Evolutionary conservation across 1,140 invertebrate genomes (phyloP).

Genomic region (Diabrotica undecimpunctata): DNA sequence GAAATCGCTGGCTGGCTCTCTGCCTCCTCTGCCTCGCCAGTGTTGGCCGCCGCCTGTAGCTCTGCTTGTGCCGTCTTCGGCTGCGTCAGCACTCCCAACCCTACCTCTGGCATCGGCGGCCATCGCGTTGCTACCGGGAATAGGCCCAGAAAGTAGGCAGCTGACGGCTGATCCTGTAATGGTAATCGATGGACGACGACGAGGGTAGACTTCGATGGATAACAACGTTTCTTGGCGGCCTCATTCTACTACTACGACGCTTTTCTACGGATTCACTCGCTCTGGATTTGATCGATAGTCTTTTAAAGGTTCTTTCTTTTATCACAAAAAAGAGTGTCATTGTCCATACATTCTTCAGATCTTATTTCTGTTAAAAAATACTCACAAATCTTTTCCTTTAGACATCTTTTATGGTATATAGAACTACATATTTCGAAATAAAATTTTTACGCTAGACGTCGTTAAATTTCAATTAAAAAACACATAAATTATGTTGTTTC

Average conservation of each 20-base stretch:
- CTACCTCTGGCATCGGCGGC: not conserved
- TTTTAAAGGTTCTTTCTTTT: not conserved
- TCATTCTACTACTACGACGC: not conserved
- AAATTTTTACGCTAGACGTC: too few species aligned
- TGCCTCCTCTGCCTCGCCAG: conserved; percentile 2
- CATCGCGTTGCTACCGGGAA: conserved; percentile 6
- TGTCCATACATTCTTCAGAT: too few species aligned
- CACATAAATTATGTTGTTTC: too few species aligned
- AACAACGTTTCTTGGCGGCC: not conserved
- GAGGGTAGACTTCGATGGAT: conserved; percentile 1
- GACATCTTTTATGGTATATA: too few species aligned
- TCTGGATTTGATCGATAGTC: not conserved
- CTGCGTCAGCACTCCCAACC: conserved; percentile 5
- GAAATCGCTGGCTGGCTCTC: conserved; percentile 12
- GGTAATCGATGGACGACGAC: conserved; percentile 13
- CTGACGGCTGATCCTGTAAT: not conserved
- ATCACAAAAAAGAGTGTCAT: too few species aligned
- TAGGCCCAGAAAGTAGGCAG: not conserved
- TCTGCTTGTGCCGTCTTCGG: conserved; percentile 15
- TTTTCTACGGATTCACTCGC: not conserved
- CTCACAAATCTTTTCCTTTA: too few species aligned
- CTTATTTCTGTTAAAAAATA: too few species aligned
- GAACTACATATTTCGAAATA: too few species aligned
- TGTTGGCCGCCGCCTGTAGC: conserved; percentile 7
- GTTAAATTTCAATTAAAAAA: too few species aligned